Conservation (phyloP, 2,888 invertebrate species). For the Dermolepida albohirtum region DNA sequence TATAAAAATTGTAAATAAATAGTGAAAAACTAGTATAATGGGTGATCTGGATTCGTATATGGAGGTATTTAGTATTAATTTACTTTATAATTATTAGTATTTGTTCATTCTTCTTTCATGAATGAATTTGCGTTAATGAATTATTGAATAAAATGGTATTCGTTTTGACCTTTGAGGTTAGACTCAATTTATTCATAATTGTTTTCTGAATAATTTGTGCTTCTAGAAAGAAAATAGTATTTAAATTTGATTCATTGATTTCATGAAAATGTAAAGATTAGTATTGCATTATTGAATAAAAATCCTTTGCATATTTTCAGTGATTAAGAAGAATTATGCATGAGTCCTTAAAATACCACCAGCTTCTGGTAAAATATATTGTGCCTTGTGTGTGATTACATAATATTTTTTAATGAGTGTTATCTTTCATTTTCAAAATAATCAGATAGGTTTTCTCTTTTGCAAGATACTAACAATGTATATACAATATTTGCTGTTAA, state of each 20-base stretch:
- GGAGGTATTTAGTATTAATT: constrained; percentile 21
- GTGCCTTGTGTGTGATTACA: constrained; percentile 12
- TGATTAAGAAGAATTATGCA: constrained; percentile 15
- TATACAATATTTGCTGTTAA: background rate
- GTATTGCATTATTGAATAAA: constrained; percentile 8
- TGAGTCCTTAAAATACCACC: constrained; percentile 14
- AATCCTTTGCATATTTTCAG: constrained; percentile 16
- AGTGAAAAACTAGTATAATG: constrained; percentile 2
- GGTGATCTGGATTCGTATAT: constrained; percentile 12
- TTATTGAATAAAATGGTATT: background rate
- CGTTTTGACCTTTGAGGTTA: constrained; percentile 20
- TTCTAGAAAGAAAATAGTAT: background rate
- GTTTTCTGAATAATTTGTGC: background rate
- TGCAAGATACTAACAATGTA: too few species aligned
- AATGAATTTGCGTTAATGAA: too few species aligned
- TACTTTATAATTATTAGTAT: background rate
- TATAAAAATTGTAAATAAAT: too few species aligned
- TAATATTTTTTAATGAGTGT: constrained; percentile 1
- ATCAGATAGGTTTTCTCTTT: too few species aligned
- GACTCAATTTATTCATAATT: constrained; percentile 1
- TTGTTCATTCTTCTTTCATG: background rate
- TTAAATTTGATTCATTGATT: background rate
- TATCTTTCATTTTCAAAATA: too few species aligned
- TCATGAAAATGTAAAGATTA: background rate
- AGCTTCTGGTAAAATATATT: constrained; percentile 22